phyloP scores from a whole-genome alignment of 2,113 vertebrate species.

The Origma solitaria region DNA sequence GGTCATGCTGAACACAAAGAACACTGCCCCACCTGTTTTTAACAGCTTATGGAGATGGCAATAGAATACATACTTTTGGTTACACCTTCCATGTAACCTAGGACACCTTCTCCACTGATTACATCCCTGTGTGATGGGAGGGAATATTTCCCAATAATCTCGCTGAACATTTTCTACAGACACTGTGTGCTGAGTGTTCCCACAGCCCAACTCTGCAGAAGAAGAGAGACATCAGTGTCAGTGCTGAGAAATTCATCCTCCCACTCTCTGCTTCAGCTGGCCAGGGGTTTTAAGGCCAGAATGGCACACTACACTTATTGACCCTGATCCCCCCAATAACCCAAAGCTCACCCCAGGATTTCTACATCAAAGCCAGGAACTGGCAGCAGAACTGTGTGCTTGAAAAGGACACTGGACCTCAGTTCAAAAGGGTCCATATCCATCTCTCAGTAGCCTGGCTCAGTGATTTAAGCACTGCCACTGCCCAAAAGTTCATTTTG shows the following conservation, averaged over 20 bases:
- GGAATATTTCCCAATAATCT: background rate
- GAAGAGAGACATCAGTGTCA: background rate
- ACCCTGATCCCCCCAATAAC: background rate
- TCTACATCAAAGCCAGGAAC: background rate
- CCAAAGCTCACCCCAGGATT: background rate
- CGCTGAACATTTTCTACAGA: background rate
- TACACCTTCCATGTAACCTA: too few species aligned
- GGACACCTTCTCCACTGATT: too few species aligned
- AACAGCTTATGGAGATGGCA: too few species aligned
- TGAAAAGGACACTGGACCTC: background rate
- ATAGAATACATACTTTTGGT: too few species aligned
- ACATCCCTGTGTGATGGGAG: fast-evolving
- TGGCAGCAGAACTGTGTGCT: background rate
- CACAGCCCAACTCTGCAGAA: background rate
- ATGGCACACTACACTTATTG: background rate
- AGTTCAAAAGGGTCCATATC: background rate
- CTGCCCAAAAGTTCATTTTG: background rate
- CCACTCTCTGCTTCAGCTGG: background rate
- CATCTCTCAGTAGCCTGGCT: background rate
- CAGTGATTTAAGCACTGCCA: background rate
- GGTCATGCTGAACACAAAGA: too few species aligned
- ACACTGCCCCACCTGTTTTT: too few species aligned
- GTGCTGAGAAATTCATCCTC: background rate
- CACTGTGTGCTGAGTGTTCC: background rate
- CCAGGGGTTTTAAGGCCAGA: background rate